Percentiles rank a stretch among this genome's conserved stretches.
Conservation (phyloP, 2,888 invertebrate species). For the Erynnis tages region DNA sequence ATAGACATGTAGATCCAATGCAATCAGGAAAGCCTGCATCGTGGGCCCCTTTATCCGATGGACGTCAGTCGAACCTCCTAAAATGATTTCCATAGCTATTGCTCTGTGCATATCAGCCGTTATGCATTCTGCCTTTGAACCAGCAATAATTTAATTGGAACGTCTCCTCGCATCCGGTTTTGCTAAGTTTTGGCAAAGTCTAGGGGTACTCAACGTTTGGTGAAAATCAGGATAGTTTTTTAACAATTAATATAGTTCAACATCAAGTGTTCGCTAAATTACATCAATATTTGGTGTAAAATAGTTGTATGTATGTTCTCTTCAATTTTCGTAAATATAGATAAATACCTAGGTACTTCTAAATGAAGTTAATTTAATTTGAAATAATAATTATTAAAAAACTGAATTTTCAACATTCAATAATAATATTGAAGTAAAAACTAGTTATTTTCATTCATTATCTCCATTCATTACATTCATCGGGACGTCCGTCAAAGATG, state of each 20-base stretch:
- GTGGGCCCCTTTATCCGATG: conserved; percentile 14
- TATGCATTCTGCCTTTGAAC: conserved; percentile 73
- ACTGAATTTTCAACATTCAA: no score
- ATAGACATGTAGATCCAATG: no score
- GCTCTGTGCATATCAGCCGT: conserved; percentile 47
- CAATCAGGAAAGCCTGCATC: no score
- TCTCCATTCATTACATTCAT: not conserved
- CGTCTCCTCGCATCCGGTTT: conserved; percentile 51
- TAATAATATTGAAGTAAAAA: no score
- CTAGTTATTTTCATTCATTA: no score
- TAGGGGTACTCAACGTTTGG: conserved; percentile 6
- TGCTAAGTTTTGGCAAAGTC: conserved; percentile 48
- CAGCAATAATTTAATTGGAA: conserved; percentile 72
- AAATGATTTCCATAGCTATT: conserved; percentile 58
- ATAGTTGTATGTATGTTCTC: not conserved
- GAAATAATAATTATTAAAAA: no score
- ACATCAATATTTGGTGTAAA: not conserved
- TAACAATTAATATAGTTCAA: not conserved
- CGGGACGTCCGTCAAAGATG: not conserved
- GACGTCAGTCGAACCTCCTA: conserved; percentile 42
- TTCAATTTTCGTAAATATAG: no score
- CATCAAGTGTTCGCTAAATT: not conserved
- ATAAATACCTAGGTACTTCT: no score
- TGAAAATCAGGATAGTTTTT: not conserved
- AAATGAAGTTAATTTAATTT: no score